These are phyloP conservation scores for Spea bombifrons DNA, from an alignment of 2,113 vertebrate species.

Conservation along the genomic window DNA sequence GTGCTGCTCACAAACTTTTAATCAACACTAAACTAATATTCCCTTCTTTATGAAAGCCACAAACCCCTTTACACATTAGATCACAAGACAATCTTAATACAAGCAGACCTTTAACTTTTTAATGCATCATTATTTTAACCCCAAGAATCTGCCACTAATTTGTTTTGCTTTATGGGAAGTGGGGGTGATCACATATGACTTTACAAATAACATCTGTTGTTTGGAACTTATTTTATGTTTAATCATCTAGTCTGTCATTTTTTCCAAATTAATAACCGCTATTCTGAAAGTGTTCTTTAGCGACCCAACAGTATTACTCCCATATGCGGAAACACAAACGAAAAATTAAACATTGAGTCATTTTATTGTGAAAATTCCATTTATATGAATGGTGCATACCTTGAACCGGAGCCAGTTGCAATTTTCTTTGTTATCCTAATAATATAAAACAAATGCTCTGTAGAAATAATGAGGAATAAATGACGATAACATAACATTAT, in stretches of 20 bases:
- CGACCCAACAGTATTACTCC: slow-evolving; percentile 36
- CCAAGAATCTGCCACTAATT: not conserved
- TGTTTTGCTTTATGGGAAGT: not conserved
- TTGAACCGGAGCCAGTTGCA: slow-evolving; percentile 30
- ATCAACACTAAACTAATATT: too few species aligned
- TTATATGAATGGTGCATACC: slow-evolving; percentile 35
- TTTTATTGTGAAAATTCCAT: slow-evolving; percentile 49
- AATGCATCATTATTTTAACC: not conserved
- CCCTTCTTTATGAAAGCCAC: too few species aligned
- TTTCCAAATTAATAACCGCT: slow-evolving; percentile 21
- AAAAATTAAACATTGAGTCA: slow-evolving; percentile 43
- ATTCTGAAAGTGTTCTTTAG: slow-evolving; percentile 12
- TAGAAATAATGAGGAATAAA: slow-evolving; percentile 47
- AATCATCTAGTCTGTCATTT: slow-evolving; percentile 13
- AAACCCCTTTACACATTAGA: too few species aligned
- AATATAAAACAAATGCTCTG: slow-evolving; percentile 36
- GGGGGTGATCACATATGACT: not conserved
- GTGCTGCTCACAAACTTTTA: too few species aligned
- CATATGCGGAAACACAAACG: slow-evolving; percentile 20
- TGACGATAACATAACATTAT: slow-evolving; percentile 61
- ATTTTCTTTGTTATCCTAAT: slow-evolving; percentile 40
- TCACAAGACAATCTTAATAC: too few species aligned
- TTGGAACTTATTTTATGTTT: not conserved
- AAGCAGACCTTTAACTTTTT: not conserved
- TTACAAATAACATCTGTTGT: slow-evolving; percentile 9